Evolutionary conservation across 2,113 vertebrate genomes (phyloP).

Genomic region (Corythaixoides concolor): DNA sequence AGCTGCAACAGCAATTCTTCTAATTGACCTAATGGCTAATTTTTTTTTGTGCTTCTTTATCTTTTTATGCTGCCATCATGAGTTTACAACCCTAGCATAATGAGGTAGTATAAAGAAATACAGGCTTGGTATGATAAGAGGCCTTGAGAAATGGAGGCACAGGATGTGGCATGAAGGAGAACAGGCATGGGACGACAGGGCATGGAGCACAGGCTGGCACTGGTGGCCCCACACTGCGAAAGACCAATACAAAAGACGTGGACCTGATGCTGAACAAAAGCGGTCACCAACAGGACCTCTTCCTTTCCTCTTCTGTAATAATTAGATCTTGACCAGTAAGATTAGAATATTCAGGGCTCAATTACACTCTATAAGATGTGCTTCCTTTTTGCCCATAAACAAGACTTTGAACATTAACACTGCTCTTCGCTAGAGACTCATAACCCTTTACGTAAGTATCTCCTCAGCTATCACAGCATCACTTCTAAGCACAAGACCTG

Average conservation of each 20-base stretch:
- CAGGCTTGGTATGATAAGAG: background rate
- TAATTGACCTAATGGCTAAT: background rate
- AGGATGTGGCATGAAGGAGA: background rate
- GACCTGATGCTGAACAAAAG: background rate
- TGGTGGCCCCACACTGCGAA: fast-evolving
- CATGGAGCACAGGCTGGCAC: background rate
- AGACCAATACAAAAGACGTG: background rate
- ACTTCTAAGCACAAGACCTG: background rate
- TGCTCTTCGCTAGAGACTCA: background rate
- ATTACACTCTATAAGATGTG: background rate
- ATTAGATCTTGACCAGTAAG: background rate
- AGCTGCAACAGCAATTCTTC: background rate
- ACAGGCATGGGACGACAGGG: background rate
- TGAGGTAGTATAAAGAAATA: background rate
- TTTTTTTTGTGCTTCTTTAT: background rate
- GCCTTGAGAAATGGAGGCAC: background rate
- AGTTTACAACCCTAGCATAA: background rate
- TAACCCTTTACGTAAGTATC: background rate
- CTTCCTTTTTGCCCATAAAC: background rate
- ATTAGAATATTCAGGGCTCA: background rate
- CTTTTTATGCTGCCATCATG: background rate
- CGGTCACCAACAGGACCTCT: background rate
- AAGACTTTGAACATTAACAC: background rate
- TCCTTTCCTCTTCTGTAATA: background rate
- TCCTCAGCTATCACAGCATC: background rate